phyloP scores from a whole-genome alignment of 2,797 vertebrate genomes.

The Betta splendens region DNA sequence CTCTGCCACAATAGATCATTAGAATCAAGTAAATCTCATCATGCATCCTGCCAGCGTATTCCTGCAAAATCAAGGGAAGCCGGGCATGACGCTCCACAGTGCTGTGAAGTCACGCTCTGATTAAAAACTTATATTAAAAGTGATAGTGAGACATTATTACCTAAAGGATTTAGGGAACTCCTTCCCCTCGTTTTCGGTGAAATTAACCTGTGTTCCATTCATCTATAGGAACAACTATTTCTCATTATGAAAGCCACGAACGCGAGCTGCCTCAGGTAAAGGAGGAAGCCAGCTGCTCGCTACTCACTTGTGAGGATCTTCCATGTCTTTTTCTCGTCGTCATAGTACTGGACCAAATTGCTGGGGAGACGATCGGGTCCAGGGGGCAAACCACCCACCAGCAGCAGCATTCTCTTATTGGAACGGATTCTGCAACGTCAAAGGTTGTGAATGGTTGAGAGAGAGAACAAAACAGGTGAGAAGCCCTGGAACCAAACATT shows the following conservation, averaged over 20 bases:
- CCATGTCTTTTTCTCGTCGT: conserved; percentile 99
- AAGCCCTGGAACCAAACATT: conserved; percentile 35
- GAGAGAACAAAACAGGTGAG: conserved; percentile 48
- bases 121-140: conserved; percentile 99
- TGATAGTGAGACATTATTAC: conserved; percentile 99
- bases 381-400: conserved; percentile 98
- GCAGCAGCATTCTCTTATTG: conserved; percentile 97
- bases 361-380: conserved; percentile 99
- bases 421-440: conserved; percentile 95
- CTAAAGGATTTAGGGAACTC: conserved; percentile 87
- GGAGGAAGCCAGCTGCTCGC: conserved; percentile 34
- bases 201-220: conserved; percentile 77
- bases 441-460: conserved; percentile 47
- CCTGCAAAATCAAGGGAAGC: conserved; percentile 94
- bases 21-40: conserved; percentile 93
- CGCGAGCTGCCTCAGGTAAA: conserved; percentile 56
- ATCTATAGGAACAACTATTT: conserved; percentile 76
- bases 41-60: conserved; percentile 89
- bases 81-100: conserved; percentile 93
- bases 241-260: conserved; percentile 68
- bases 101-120: conserved; percentile 99
- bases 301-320: conserved; percentile 99
- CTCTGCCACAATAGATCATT: conserved; percentile 88
- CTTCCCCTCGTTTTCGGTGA: conserved; percentile 76
- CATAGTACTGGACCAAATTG: conserved; percentile 99